Evolutionary conservation across 2,113 vertebrate genomes (phyloP).

Genomic region (Capreolus pygargus): DNA sequence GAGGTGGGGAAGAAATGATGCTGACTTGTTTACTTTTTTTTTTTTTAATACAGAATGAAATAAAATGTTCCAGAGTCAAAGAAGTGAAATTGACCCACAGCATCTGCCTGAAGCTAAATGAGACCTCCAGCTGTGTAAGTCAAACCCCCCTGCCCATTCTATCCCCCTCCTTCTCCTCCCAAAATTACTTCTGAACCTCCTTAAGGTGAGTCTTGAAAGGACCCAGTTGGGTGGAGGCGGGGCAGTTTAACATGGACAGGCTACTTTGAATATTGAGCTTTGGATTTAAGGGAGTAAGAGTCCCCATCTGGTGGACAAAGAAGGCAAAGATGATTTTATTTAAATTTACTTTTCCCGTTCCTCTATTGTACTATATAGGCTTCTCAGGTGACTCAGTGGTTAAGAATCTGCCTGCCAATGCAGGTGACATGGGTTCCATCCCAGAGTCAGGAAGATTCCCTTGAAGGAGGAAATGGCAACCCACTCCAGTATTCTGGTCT

Average conservation of each 20-base stretch:
- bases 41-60: slow-evolving; percentile 68
- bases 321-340: slow-evolving; percentile 4
- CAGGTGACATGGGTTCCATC: background rate
- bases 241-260: background rate
- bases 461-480: background rate
- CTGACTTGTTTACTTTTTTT: background rate
- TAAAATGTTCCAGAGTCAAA: slow-evolving; percentile 65
- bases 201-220: background rate
- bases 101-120: slow-evolving; percentile 77
- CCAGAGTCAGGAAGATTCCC: background rate
- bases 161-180: too few relatives aligned
- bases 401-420: background rate
- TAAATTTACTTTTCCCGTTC: background rate
- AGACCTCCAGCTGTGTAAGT: slow-evolving; percentile 81
- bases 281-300: background rate
- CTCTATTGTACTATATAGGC: background rate
- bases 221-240: too few relatives aligned
- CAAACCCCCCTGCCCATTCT: fast-evolving
- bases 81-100: slow-evolving; percentile 51
- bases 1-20: background rate
- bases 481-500: background rate
- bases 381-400: background rate
- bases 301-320: slow-evolving; percentile 66
- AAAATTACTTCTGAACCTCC: background rate
- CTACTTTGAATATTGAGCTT: background rate